A percentile compares a stretch with the other conserved stretches of the same genome.
Conservation (phyloP, 2,797 vertebrate species). For the Lepilemur septentrionalis region DNA sequence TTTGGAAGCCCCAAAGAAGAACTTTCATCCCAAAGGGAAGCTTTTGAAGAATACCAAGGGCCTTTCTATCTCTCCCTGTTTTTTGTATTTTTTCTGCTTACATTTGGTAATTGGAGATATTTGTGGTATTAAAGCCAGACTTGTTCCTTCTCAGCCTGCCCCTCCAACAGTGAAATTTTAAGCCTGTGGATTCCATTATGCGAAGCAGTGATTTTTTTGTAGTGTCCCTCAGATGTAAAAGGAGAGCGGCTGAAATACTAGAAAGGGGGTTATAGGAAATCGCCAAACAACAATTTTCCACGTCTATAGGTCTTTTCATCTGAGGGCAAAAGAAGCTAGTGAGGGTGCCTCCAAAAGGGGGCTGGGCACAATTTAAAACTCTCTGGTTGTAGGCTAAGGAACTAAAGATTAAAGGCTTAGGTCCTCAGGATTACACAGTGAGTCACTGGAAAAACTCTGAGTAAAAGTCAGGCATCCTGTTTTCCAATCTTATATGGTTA, state of each 20-base stretch:
- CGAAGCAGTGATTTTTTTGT: slow-evolving; percentile 59
- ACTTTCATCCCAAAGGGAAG: slow-evolving; percentile 70
- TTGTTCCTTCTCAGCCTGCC: slow-evolving; percentile 70
- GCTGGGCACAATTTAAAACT: slow-evolving; percentile 49
- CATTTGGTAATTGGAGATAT: slow-evolving; percentile 76
- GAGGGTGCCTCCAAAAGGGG: slow-evolving; percentile 44
- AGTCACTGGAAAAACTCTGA: slow-evolving; percentile 68
- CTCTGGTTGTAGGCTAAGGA: slow-evolving; percentile 59
- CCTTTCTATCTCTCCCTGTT: slow-evolving; percentile 58
- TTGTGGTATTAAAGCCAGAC: slow-evolving; percentile 70
- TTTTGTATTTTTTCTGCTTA: slow-evolving; percentile 61
- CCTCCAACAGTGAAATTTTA: slow-evolving; percentile 71
- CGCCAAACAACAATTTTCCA: slow-evolving; percentile 72
- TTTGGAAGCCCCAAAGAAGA: slow-evolving; percentile 70
- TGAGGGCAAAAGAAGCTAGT: slow-evolving; percentile 60
- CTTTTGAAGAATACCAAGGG: slow-evolving; percentile 71
- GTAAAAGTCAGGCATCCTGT: slow-evolving; percentile 54
- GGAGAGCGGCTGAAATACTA: slow-evolving; percentile 74
- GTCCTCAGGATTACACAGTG: slow-evolving; percentile 63
- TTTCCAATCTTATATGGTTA: slow-evolving; percentile 59
- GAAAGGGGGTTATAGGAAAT: slow-evolving; percentile 73
- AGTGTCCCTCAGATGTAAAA: slow-evolving; percentile 62
- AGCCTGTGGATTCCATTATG: slow-evolving; percentile 68
- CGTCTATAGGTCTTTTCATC: slow-evolving; percentile 71
- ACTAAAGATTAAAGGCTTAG: slow-evolving; percentile 66